These are phyloP conservation scores for Chamaea fasciata DNA, from an alignment of 2,113 vertebrate genomes.

Conservation along the genomic window DNA sequence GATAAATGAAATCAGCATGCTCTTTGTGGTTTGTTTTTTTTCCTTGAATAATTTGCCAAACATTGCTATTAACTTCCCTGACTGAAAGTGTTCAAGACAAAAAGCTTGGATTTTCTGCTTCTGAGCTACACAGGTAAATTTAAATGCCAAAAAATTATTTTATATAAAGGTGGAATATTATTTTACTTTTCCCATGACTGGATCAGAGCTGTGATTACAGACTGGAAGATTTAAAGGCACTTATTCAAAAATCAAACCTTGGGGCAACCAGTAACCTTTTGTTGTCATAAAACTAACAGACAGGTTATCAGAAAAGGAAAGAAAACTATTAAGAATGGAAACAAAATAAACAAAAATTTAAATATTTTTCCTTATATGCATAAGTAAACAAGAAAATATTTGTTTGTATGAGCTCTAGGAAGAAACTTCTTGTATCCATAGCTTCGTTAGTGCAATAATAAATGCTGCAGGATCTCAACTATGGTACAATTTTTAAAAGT, in stretches of 20 bases:
- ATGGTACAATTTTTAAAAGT: neutral
- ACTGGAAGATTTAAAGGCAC: neutral
- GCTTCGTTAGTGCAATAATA: neutral
- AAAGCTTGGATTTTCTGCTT: conserved; percentile 27
- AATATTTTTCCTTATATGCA: neutral
- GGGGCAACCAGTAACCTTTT: neutral
- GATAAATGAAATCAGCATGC: conserved; percentile 37
- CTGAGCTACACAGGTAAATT: neutral
- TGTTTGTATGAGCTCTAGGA: neutral
- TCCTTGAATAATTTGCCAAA: conserved; percentile 47
- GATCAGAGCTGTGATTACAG: neutral
- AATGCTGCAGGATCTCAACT: neutral
- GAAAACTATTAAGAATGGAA: neutral
- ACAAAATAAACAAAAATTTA: neutral
- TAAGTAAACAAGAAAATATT: neutral
- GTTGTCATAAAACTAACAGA: neutral
- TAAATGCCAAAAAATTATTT: neutral
- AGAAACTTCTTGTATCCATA: neutral
- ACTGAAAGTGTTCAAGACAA: neutral
- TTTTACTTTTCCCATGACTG: neutral
- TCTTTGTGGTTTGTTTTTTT: conserved; percentile 19
- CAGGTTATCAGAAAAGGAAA: neutral
- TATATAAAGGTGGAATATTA: neutral
- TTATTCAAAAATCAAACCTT: neutral
- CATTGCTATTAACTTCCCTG: neutral